phyloP scores from a whole-genome alignment of 2,797 vertebrate genomes.

The Xenops minutus region DNA sequence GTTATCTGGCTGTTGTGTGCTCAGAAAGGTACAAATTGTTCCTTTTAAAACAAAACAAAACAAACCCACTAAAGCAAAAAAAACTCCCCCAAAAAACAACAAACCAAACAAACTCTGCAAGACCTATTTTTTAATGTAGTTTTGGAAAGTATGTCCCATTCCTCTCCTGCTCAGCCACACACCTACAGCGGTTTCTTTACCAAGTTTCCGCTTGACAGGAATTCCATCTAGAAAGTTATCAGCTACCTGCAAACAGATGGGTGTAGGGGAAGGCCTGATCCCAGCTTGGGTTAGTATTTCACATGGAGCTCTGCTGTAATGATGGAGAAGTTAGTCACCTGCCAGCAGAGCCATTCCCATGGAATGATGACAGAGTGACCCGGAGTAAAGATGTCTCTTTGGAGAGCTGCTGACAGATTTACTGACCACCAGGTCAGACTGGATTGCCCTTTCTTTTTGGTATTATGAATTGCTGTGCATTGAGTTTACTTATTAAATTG shows the following conservation, averaged over 20 bases:
- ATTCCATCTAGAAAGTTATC: background rate
- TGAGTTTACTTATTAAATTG: background rate
- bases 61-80: background rate
- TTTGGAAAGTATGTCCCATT: background rate
- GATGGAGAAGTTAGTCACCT: slow-evolving; percentile 33
- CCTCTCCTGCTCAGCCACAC: background rate
- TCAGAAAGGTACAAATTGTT: background rate
- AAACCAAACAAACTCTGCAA: background rate
- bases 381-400: background rate
- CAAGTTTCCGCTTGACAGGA: background rate
- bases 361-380: background rate
- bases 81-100: background rate
- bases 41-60: background rate
- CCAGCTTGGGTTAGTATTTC: background rate
- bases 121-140: background rate
- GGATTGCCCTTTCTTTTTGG: background rate
- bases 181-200: background rate
- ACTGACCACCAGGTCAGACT: background rate
- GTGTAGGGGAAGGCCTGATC: background rate
- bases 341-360: background rate
- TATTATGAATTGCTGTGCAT: background rate
- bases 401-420: slow-evolving; percentile 22
- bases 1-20: background rate
- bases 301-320: background rate
- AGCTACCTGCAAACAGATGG: background rate